A percentile compares a stretch with the other conserved stretches of the same genome.
Evolutionary conservation across 2,113 vertebrate species (phyloP).

Genomic region (Theropithecus gelada): DNA sequence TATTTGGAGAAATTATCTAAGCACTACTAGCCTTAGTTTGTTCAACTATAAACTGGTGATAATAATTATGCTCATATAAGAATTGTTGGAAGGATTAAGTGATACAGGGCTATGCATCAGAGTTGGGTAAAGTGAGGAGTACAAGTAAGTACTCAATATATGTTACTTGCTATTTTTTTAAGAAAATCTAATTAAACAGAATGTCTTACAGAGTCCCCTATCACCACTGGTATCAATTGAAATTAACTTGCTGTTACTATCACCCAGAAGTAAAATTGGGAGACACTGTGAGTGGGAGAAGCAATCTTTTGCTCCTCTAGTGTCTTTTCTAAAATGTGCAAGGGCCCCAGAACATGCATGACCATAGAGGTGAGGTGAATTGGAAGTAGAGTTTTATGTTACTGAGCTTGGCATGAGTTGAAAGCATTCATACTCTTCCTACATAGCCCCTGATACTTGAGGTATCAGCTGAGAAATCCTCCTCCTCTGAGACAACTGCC

Average conservation of each 20-base stretch:
- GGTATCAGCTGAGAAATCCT: rapidly evolving
- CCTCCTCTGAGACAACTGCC: neutral
- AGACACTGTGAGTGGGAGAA: neutral
- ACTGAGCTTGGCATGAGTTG: neutral
- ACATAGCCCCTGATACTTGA: too few relatives aligned
- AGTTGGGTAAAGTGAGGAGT: neutral
- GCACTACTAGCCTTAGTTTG: neutral
- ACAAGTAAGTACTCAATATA: neutral
- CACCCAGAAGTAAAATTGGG: neutral
- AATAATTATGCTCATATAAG: neutral
- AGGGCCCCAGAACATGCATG: neutral
- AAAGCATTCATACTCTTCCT: neutral
- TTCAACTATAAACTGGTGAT: neutral
- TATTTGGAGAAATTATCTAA: neutral
- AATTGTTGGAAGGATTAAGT: neutral
- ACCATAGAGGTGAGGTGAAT: neutral
- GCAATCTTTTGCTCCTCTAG: neutral
- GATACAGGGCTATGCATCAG: neutral
- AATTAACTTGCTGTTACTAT: neutral
- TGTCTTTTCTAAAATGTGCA: neutral
- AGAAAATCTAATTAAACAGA: neutral
- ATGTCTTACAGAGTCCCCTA: neutral
- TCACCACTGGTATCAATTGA: neutral
- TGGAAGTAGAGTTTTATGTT: neutral
- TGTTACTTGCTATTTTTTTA: neutral